Evolutionary conservation across 2,797 vertebrate genomes (phyloP), one percentile per base, ranked within the genome.

Genomic region (Garrulus glandarius): DNA sequence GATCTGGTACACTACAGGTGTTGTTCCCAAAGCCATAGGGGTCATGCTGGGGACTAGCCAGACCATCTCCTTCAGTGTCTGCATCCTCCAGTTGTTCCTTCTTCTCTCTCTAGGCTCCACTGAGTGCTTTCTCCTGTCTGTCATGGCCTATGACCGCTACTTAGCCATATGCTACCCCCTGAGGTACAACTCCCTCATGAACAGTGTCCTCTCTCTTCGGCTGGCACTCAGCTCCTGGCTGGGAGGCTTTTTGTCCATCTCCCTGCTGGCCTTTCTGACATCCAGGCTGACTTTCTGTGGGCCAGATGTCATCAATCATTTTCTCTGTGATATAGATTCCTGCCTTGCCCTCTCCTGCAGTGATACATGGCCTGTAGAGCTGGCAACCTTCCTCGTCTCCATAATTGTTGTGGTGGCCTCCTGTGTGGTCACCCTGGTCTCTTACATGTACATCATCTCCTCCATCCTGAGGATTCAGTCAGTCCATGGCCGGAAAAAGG

Each of bases 81-180:
- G 97, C 49, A 90, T 93, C 20, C 39, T 96, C 50, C 97, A 98
- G 34, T 89, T 98, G 5, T 98, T 97, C 49, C 97, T 97, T 65
- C 96, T 98, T 87, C 96, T 98, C 63, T 97, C 97, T 44, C 75
- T 98, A 61, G 97, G 97, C 59, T 97, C 97, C 68, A 95, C 96
- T 12, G 96, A 98, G 41, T 98, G 96, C 69, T 97, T 98, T 70
- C 95, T 98, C 29, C 95, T 98, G 24, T 97, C 97, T 13, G 94
- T 95, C 36, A 98, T 98, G 97, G 97, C 97, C 72, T 98, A 97
- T 49, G 97, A 98, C 55, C 70, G 60, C 15, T 98, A 96, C 64
- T 44, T 97, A 60, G 97, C 97, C 70, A 97, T 97, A 63, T 97
- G 97, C 56, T 95, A 92, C 55, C 97, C 97, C 29, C n/a, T 98